Evolutionary conservation across 2,888 invertebrate species (phyloP).

Genomic region (Bombylius major): DNA sequence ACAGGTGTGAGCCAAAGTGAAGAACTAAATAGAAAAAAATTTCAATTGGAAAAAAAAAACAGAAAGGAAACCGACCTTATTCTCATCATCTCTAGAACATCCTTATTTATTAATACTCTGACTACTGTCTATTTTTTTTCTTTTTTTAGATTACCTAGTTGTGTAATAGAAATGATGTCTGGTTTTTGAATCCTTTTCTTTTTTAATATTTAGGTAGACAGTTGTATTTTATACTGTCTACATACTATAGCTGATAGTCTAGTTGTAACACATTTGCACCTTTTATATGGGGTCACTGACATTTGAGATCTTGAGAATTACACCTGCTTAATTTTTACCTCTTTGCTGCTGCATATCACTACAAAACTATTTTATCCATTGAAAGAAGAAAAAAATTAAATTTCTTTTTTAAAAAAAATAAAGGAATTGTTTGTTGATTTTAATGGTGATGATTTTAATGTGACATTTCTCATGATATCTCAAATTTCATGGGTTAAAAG

Average conservation of each 20-base stretch:
- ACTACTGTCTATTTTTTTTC: too few species aligned
- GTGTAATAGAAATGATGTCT: too few species aligned
- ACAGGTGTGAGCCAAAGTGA: neutral
- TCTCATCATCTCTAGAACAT: neutral
- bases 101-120: too few species aligned
- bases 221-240: neutral
- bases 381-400: too few species aligned
- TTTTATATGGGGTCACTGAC: constrained; percentile 5
- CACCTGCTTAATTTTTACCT: constrained; percentile 1
- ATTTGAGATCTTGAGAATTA: constrained; percentile 3
- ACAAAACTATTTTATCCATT: too few species aligned
- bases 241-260: neutral
- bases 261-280: constrained; percentile 1
- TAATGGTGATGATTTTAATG: neutral
- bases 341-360: neutral
- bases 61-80: constrained; percentile 1
- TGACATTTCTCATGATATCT: constrained; percentile 3
- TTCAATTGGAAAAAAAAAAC: neutral
- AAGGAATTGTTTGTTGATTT: neutral
- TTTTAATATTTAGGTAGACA: too few species aligned
- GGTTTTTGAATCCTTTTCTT: too few species aligned
- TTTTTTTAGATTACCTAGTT: too few species aligned
- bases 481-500: neutral
- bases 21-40: neutral
- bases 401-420: too few species aligned